phyloP scores from a whole-genome alignment of 92 coral and sea anemone genomes.

The Porites cylindrica region DNA sequence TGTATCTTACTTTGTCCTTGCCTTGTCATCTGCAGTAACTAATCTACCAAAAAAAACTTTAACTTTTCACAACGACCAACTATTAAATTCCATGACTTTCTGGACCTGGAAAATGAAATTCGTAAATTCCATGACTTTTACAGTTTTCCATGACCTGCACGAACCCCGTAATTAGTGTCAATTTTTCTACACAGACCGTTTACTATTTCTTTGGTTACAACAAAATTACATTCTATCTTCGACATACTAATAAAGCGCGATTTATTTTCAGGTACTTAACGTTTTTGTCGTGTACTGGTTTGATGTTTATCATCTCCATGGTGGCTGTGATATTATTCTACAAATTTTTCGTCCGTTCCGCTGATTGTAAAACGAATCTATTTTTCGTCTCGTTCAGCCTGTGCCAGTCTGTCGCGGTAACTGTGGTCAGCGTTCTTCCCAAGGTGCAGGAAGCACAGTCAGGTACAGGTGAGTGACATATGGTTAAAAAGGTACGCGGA shows the following conservation, averaged over 20 bases:
- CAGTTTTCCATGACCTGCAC: too few relatives aligned
- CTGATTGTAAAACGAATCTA: constrained; percentile 70
- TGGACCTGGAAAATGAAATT: too few relatives aligned
- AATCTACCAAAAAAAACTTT: too few relatives aligned
- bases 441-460: constrained; percentile 77
- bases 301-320: constrained; percentile 64
- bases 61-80: too few relatives aligned
- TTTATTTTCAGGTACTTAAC: constrained; percentile 61
- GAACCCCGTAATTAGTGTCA: too few relatives aligned
- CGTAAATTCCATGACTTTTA: too few relatives aligned
- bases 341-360: constrained; percentile 52
- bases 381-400: constrained; percentile 79
- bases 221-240: neutral
- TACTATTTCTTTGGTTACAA: too few relatives aligned
- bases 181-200: neutral
- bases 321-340: constrained; percentile 67
- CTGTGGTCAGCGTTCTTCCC: constrained; percentile 78
- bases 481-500: neutral
- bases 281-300: constrained; percentile 46
- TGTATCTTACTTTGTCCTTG: too few relatives aligned
- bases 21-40: too few relatives aligned
- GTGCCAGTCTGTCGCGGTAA: constrained; percentile 74
- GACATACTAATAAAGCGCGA: too few relatives aligned
- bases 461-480: constrained; percentile 72
- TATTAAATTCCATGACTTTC: too few relatives aligned